Base-by-base conservation (phyloP, 2,797 vertebrate genomes). In the Acanthornis magna region DNA sequence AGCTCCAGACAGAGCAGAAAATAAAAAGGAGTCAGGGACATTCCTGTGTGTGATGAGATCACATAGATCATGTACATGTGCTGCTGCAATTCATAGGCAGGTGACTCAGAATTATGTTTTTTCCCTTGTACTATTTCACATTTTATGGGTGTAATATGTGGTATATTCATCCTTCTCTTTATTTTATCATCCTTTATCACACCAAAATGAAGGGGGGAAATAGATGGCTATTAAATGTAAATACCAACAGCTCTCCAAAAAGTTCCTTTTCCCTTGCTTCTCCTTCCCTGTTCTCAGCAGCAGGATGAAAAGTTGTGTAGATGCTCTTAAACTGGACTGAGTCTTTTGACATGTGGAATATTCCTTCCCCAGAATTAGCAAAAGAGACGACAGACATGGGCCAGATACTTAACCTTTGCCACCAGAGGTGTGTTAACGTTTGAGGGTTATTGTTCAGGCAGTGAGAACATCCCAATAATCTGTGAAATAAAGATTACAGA, bases 401-500 rank as follows among this genome's bases (percentile, higher is more conserved):
- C 45, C 45, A 75, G 29, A 10, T 53, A 93, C 27, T 93, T 75
- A 88, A 86, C 50, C 70, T 89, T 67, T 84, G 51, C 17, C 65
- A 58, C 32, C 17, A 78, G 57, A 50, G 27, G 7, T 58, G 19
- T 53, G 27, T 42, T 67, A 51, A 14, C 43, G 45, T 58, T 73
- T 43, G 57, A 68, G 66, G 22, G 30, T 71, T 79, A 61, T 47
- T 77, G 42, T 78, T 92, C 68, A 95, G 50, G 57, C 84, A 87
- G 74, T 73, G 20, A 83, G 88, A 93, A 53, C 42, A 74, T 68
- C 47, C 40, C 48, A 30, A 30, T 20, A 58, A 77, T 1, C 22
- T 36, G 19, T 73, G 82, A 89, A 96, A 97, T 76, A 94, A 97
- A 93, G 87, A 95, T 86, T 85, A 75, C 67, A 81, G 36, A 78